These are phyloP conservation scores for Oceanites oceanicus DNA, from an alignment of 2,113 vertebrate species.

Conservation along the genomic window DNA sequence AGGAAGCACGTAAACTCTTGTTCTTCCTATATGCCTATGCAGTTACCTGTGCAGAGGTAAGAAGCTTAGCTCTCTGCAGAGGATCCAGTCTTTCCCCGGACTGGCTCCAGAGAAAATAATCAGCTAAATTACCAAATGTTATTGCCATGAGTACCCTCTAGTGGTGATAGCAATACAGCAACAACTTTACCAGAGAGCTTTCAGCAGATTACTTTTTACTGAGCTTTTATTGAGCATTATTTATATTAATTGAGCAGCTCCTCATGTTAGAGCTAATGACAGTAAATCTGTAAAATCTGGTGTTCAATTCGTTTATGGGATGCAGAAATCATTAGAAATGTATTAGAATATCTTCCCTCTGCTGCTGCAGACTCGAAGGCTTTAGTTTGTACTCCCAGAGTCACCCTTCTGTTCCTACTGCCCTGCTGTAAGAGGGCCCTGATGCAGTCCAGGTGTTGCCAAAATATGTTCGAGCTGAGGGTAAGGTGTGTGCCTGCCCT, in stretches of 20 bases:
- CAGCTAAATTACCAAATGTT: background rate
- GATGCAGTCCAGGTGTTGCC: background rate
- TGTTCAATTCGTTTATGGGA: background rate
- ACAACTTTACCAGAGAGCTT: background rate
- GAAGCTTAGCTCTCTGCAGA: background rate
- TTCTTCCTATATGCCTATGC: background rate
- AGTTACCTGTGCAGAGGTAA: slow-evolving; percentile 1
- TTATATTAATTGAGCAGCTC: background rate
- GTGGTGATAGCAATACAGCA: background rate
- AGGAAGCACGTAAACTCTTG: background rate
- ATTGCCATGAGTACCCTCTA: slow-evolving; percentile 46
- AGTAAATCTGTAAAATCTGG: background rate
- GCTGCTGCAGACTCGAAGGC: background rate
- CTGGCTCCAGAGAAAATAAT: background rate
- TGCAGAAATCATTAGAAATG: background rate
- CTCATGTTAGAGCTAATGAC: background rate
- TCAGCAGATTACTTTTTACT: background rate
- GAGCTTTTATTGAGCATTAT: background rate
- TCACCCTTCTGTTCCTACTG: background rate
- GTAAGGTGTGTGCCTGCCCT: background rate
- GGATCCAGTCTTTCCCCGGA: background rate
- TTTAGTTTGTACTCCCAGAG: background rate
- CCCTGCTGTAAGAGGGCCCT: background rate
- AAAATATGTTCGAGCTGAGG: background rate
- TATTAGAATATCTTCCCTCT: background rate